phyloP scores from a whole-genome alignment of 2,113 vertebrate species.

The Prionailurus bengalensis region DNA sequence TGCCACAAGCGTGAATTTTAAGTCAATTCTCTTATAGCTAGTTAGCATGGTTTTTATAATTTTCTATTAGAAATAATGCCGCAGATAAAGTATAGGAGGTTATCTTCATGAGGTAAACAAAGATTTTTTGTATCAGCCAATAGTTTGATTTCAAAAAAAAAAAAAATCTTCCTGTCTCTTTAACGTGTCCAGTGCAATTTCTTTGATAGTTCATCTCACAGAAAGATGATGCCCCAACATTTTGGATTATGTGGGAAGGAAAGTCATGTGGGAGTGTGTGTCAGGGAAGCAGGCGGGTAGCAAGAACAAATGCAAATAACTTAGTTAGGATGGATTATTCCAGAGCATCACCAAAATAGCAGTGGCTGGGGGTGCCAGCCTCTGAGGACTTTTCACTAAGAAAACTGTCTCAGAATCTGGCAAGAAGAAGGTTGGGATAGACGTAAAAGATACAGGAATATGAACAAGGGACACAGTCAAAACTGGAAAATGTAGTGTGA shows the following conservation, averaged over 20 bases:
- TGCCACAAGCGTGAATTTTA: background rate
- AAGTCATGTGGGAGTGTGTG: background rate
- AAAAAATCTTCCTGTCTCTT: background rate
- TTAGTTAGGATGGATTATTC: background rate
- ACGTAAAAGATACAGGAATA: background rate
- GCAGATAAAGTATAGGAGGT: background rate
- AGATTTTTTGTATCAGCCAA: background rate
- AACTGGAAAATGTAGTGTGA: accelerated
- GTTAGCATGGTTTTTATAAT: background rate
- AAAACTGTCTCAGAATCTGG: background rate
- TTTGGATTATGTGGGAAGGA: background rate
- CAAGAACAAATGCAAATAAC: background rate
- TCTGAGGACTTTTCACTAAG: background rate
- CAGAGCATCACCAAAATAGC: background rate
- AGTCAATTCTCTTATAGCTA: background rate
- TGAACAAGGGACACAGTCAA: background rate
- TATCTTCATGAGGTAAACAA: background rate
- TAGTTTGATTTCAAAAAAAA: background rate
- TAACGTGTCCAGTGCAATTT: background rate
- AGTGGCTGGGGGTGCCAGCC: background rate
- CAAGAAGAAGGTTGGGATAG: background rate
- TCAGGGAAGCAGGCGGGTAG: background rate
- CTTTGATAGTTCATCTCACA: background rate
- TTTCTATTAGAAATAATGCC: background rate
- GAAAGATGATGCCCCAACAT: background rate